phyloP scores from a whole-genome alignment of 2,888 invertebrate species.

The Synergus gifuensis region DNA sequence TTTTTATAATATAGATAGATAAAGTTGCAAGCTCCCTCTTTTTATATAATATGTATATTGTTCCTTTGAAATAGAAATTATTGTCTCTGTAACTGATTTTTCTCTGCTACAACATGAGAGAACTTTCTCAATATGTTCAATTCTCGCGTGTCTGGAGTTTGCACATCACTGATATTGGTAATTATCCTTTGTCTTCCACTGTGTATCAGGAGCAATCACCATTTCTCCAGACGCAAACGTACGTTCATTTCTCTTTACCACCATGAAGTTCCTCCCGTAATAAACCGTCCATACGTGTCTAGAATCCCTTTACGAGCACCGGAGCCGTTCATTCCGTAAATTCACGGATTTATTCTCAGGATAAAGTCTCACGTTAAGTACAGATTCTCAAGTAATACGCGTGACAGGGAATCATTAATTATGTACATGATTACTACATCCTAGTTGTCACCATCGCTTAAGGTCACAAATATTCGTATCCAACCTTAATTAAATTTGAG shows the following conservation, averaged over 20 bases:
- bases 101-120: not conserved
- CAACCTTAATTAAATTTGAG: too few relatives aligned
- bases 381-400: not conserved
- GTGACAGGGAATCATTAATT: conserved; percentile 3
- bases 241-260: conserved; percentile 25
- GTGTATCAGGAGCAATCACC: conserved; percentile 35
- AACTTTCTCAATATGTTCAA: not conserved
- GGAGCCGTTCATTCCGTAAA: conserved; percentile 17
- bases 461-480: not conserved
- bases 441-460: not conserved
- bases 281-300: conserved; percentile 39
- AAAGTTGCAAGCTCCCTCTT: too few relatives aligned
- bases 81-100: too few relatives aligned
- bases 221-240: conserved; percentile 33
- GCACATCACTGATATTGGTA: not conserved
- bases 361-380: conserved; percentile 28
- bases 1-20: too few relatives aligned
- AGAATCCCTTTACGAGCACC: conserved; percentile 28
- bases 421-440: not conserved
- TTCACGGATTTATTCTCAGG: conserved; percentile 25
- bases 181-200: conserved; percentile 27
- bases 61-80: too few relatives aligned
- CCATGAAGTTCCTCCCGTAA: conserved; percentile 34
- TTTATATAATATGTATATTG: too few relatives aligned
- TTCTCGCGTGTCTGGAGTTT: conserved; percentile 2